phyloP scores from a whole-genome alignment of 2,888 invertebrate genomes.

The Hyles lineata region DNA sequence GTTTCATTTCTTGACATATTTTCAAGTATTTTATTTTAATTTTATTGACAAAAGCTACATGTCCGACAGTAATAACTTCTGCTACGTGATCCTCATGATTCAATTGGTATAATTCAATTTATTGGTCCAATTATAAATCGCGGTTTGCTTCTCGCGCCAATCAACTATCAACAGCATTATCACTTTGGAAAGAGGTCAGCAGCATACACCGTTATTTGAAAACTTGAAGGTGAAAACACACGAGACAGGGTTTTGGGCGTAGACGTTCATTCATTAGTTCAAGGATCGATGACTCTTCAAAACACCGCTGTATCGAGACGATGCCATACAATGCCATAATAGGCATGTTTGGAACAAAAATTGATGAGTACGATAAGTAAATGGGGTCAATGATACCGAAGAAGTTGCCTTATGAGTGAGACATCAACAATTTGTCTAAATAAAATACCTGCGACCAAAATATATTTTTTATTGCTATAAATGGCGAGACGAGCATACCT shows the following conservation, averaged over 20 bases:
- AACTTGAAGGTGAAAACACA: slow-evolving; percentile 61
- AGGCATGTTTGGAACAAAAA: no score
- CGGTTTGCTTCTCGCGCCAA: slow-evolving; percentile 50
- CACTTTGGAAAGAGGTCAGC: slow-evolving; percentile 70
- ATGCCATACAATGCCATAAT: background rate
- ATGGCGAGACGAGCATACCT: no score
- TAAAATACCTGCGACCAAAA: no score
- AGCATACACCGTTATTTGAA: slow-evolving; percentile 64
- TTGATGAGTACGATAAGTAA: no score
- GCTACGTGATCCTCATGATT: slow-evolving; percentile 31
- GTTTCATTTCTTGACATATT: no score
- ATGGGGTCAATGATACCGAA: no score
- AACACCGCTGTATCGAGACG: background rate
- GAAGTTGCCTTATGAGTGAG: no score
- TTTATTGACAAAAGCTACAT: background rate
- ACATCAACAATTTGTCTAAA: no score
- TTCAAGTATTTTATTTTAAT: background rate
- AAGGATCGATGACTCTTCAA: background rate
- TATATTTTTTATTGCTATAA: no score
- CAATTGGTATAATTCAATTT: slow-evolving; percentile 52
- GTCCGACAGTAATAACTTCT: background rate
- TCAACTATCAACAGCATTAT: slow-evolving; percentile 67
- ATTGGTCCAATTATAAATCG: slow-evolving; percentile 59
- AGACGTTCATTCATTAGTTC: slow-evolving; percentile 7
- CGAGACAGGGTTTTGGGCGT: slow-evolving; percentile 33